These are phyloP conservation scores for Neosilurus mollespiculum DNA, from an alignment of 2,797 vertebrate genomes.

Conservation along the genomic window DNA sequence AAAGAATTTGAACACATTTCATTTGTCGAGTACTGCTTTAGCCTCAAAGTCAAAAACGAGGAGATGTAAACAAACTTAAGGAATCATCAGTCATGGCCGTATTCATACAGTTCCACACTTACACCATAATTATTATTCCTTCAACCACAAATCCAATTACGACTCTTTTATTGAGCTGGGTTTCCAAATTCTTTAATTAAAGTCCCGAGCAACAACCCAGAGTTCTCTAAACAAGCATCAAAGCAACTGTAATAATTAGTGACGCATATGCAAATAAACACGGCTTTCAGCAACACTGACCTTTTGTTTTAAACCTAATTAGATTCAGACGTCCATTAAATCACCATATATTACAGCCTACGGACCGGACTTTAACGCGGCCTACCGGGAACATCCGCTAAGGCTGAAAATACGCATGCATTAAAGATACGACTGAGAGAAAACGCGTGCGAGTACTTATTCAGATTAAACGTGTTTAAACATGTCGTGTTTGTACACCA, in stretches of 20 bases:
- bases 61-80: neutral
- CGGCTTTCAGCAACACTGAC: neutral
- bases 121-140: neutral
- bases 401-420: neutral
- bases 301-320: neutral
- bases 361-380: neutral
- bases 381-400: neutral
- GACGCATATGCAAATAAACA: neutral
- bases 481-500: constrained; percentile 4
- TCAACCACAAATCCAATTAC: neutral
- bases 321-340: neutral
- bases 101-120: neutral
- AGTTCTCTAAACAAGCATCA: constrained; percentile 7
- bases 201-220: neutral
- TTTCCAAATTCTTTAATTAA: neutral
- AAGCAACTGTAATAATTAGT: constrained; percentile 4
- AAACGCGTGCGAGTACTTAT: neutral
- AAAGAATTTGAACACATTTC: constrained; percentile 14
- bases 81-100: neutral
- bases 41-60: neutral
- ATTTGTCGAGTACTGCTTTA: neutral
- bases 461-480: constrained; percentile 14
- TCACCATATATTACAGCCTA: neutral
- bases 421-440: neutral
- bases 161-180: neutral